A percentile compares a stretch with the other conserved stretches of the same genome.
These are phyloP conservation scores for Crocodylus rhombifer DNA, from an alignment of 2,797 vertebrate genomes.

Conservation along the genomic window DNA sequence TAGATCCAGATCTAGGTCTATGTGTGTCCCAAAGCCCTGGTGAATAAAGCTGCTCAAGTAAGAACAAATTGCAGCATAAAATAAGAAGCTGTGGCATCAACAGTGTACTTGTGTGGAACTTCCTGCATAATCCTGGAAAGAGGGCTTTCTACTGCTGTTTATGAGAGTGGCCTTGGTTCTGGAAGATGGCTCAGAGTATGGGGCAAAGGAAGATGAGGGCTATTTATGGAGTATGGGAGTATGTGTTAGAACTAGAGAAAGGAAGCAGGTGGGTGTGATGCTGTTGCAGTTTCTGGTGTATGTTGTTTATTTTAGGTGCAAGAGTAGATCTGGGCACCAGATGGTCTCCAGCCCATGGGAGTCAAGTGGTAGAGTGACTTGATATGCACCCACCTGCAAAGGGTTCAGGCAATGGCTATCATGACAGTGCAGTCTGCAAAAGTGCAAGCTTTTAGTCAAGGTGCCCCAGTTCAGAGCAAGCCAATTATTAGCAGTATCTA, in stretches of 20 bases:
- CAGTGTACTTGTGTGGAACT: background rate
- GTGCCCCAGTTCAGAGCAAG: background rate
- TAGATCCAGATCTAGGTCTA: background rate
- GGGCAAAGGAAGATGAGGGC: background rate
- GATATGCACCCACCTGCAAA: background rate
- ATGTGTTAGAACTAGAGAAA: background rate
- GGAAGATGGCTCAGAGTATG: background rate
- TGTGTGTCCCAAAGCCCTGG: background rate
- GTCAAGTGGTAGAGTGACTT: background rate
- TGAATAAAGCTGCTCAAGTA: background rate
- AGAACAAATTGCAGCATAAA: background rate
- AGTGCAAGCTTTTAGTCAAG: background rate
- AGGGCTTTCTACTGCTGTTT: background rate
- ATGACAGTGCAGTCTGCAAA: background rate
- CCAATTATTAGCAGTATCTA: background rate
- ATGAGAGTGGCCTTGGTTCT: background rate
- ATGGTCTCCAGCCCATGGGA: background rate
- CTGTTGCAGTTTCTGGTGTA: too few relatives aligned
- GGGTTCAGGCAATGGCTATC: background rate
- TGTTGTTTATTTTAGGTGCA: too few relatives aligned
- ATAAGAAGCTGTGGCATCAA: background rate
- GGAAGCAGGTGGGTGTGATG: background rate
- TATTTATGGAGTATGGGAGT: background rate
- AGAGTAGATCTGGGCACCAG: background rate
- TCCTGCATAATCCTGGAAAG: background rate